Evolutionary conservation across 2,888 invertebrate species (phyloP).

Genomic region (Agonopterix arenella): DNA sequence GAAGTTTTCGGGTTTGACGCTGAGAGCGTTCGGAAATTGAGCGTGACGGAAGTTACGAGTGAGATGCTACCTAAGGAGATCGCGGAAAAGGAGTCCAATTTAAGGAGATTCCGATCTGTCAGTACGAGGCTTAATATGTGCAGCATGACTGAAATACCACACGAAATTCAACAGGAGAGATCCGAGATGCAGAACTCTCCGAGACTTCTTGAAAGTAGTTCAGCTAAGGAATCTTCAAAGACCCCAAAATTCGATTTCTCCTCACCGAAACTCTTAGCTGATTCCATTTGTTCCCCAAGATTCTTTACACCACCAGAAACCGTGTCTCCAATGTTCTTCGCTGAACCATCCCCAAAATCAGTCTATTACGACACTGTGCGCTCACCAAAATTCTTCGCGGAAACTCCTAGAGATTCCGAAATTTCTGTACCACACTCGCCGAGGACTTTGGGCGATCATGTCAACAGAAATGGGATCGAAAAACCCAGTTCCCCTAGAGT

Average conservation of each 20-base stretch:
- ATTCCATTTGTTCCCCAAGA: constrained; percentile 54
- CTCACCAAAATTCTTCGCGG: constrained; percentile 66
- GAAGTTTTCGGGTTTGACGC: constrained; percentile 61
- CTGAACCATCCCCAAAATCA: constrained; percentile 62
- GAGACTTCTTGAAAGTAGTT: constrained; percentile 53
- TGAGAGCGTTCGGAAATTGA: constrained; percentile 39
- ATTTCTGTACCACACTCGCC: constrained; percentile 51
- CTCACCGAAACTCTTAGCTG: constrained; percentile 57
- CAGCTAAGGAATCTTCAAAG: constrained; percentile 59
- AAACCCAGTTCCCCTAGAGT: constrained; percentile 58
- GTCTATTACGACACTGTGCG: constrained; percentile 65
- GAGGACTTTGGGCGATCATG: constrained; percentile 45
- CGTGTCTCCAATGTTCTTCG: constrained; percentile 61
- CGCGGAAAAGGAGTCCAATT: constrained; percentile 39
- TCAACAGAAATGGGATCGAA: constrained; percentile 57
- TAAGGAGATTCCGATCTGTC: constrained; percentile 58
- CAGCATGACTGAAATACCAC: constrained; percentile 44
- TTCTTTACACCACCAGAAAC: constrained; percentile 68
- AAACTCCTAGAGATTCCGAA: constrained; percentile 53
- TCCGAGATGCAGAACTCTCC: constrained; percentile 66
- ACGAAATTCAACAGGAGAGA: constrained; percentile 49
- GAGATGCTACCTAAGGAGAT: constrained; percentile 34
- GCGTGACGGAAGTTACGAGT: constrained; percentile 29
- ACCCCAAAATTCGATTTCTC: constrained; percentile 65
- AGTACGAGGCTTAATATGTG: constrained; percentile 63